These are phyloP conservation scores for Pavo muticus DNA, from an alignment of 2,113 vertebrate species.

Conservation along the genomic window DNA sequence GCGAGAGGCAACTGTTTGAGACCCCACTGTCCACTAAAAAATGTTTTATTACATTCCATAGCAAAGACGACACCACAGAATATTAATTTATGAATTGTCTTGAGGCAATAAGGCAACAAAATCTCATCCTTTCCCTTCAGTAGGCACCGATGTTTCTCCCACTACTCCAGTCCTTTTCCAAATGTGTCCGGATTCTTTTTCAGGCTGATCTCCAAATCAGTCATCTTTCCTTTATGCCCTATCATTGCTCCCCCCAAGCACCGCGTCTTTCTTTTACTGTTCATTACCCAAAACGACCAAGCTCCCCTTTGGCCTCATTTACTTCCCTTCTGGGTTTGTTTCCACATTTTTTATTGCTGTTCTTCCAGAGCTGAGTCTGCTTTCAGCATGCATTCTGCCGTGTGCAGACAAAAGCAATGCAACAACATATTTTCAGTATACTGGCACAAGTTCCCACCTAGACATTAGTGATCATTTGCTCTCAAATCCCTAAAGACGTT, in stretches of 20 bases:
- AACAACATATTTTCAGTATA: slow-evolving; percentile 54
- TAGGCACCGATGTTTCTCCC: neutral
- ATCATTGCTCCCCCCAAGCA: slow-evolving; percentile 51
- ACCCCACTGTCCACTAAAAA: neutral
- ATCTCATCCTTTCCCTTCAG: neutral
- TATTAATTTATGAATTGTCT: neutral
- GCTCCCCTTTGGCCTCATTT: slow-evolving; percentile 17
- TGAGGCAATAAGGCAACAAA: slow-evolving; percentile 8
- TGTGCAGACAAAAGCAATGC: slow-evolving; percentile 41
- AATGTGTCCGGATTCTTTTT: neutral
- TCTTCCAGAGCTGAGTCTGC: slow-evolving; percentile 49
- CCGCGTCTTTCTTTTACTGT: slow-evolving; percentile 39
- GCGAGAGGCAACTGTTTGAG: neutral
- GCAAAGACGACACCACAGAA: slow-evolving; percentile 28
- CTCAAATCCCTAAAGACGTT: slow-evolving; percentile 42
- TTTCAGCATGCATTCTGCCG: slow-evolving; percentile 39
- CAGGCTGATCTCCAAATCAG: slow-evolving; percentile 25
- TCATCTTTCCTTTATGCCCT: slow-evolving; percentile 41
- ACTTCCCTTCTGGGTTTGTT: slow-evolving; percentile 66
- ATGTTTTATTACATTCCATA: neutral
- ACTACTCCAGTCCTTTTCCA: neutral
- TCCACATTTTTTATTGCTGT: slow-evolving; percentile 59
- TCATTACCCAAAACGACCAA: slow-evolving; percentile 48
- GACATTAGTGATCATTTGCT: slow-evolving; percentile 34
- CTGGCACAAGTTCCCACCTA: slow-evolving; percentile 6